These are phyloP conservation scores for Anticlea derivata DNA, from an alignment of 2,888 invertebrate genomes.

Conservation along the genomic window DNA sequence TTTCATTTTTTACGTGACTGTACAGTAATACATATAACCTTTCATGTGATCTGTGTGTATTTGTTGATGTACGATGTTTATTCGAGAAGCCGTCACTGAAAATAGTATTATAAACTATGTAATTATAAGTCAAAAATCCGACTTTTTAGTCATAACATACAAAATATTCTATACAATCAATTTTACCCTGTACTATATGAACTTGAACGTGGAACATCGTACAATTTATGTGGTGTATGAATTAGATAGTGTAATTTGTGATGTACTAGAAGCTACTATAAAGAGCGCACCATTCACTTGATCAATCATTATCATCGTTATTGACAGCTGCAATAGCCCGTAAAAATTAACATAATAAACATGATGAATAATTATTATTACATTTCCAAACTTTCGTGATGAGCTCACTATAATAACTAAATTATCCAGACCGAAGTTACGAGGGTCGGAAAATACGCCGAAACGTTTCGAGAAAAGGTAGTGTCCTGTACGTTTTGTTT, in stretches of 20 bases:
- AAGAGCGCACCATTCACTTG: not conserved
- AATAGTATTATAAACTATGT: conserved; percentile 5
- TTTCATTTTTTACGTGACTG: conserved; percentile 10
- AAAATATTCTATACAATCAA: conserved; percentile 17
- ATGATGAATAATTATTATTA: no score
- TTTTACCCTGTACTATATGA: conserved; percentile 23
- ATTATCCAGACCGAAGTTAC: no score
- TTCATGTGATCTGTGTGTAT: conserved; percentile 13
- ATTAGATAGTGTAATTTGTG: conserved; percentile 1
- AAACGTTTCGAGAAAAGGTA: no score
- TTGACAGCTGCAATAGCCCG: not conserved
- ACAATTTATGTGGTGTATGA: conserved; percentile 29
- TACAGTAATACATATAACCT: conserved; percentile 4
- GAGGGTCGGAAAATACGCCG: no score
- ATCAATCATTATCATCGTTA: not conserved
- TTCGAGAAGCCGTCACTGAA: conserved; percentile 22
- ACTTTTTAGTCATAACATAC: conserved; percentile 10
- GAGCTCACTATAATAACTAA: no score
- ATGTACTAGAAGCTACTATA: conserved; percentile 11
- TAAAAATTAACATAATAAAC: no score
- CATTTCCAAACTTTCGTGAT: no score
- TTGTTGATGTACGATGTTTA: conserved; percentile 28
- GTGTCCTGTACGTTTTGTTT: no score
- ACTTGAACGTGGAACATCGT: conserved; percentile 29
- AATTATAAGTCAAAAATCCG: conserved; percentile 18